A percentile compares a stretch with the other conserved stretches of the same genome.
Evolutionary conservation across 1,140 invertebrate species (phyloP).

Genomic region (Drosophila saltans): DNA sequence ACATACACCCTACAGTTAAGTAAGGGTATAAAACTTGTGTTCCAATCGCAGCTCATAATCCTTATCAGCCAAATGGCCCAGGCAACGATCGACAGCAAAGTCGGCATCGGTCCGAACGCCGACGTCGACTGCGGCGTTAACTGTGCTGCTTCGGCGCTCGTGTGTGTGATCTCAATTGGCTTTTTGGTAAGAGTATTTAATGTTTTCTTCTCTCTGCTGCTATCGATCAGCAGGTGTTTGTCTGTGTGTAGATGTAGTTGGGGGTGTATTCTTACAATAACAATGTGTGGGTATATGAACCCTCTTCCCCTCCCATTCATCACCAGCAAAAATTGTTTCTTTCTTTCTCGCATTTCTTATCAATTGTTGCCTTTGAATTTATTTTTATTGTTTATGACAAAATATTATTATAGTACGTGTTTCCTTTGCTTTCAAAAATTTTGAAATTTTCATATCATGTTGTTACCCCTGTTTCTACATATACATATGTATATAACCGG

Average conservation of each 20-base stretch:
- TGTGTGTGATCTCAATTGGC: constrained; percentile 3
- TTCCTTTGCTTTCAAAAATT: constrained; percentile 4
- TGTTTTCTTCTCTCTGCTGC: neutral
- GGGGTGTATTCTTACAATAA: neutral
- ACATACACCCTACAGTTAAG: neutral
- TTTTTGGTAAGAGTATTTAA: constrained; percentile 4
- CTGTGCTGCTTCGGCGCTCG: neutral
- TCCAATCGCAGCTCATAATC: constrained; percentile 50
- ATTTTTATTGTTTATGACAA: constrained; percentile 15
- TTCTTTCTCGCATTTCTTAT: neutral
- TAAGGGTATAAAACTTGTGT: constrained; percentile 6
- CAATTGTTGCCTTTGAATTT: constrained; percentile 20
- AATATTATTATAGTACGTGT: constrained; percentile 11
- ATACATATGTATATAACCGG: neutral
- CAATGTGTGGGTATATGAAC: no score
- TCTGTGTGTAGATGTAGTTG: neutral
- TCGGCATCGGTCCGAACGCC: constrained; percentile 1
- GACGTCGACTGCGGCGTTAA: neutral
- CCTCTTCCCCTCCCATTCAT: neutral
- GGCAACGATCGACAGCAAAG: constrained; percentile 16
- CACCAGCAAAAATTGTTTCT: no score
- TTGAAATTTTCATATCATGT: constrained; percentile 14
- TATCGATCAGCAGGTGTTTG: constrained; percentile 7
- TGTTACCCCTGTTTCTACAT: constrained; percentile 4
- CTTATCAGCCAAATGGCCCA: constrained; percentile 36